Evolutionary conservation across 2,113 vertebrate genomes (phyloP), one percentile per base, ranked within the genome.

Genomic region (Struthidea cinerea): DNA sequence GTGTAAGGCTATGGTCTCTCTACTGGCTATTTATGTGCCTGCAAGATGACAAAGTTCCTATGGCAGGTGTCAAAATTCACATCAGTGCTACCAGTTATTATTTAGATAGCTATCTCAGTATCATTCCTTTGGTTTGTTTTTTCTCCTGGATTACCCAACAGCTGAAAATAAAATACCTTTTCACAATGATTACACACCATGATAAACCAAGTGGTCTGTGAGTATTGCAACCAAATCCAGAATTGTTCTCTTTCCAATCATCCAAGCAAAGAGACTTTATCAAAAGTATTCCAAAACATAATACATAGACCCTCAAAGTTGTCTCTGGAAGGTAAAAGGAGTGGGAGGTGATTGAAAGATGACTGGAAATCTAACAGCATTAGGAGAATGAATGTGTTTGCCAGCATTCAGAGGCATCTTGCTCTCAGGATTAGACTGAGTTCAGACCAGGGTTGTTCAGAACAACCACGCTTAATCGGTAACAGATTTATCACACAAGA

Each of bases 11-110:
- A 33, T 24, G 21, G 18, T 60, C 50, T 70, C 65, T 63, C 39
- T 17, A 37, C 64, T 20, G 26, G 11, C 65, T 94, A 88, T 96
- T 98, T 98, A 97, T 97, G 94, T 21, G 37, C 44, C 87, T 87
- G 78, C 47, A 93, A 87, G 77, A 74, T 24, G 26, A 63, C 59
- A 80, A 78, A 76, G n/a, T 44, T 94, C 86, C 73, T 35, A 24
- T 17, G 24, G 63, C 94, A 91, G 91, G 73, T 91, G 73, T 61
- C 76, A 84, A 79, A 63, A 84, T 71, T 96, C 93, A 52, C 90
- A 95, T 83, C 85, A 68, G n/a, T 20, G 26, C 37, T 68, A 37
- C 28, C 52, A 16, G 89, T 73, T 78, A 74, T 14, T 60, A 49
- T 79, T 68, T 81, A 35, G 39, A 41, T 37, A 71, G 26, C 49